phyloP scores from a whole-genome alignment of 2,888 invertebrate genomes.

The Cheilosia pagana region DNA sequence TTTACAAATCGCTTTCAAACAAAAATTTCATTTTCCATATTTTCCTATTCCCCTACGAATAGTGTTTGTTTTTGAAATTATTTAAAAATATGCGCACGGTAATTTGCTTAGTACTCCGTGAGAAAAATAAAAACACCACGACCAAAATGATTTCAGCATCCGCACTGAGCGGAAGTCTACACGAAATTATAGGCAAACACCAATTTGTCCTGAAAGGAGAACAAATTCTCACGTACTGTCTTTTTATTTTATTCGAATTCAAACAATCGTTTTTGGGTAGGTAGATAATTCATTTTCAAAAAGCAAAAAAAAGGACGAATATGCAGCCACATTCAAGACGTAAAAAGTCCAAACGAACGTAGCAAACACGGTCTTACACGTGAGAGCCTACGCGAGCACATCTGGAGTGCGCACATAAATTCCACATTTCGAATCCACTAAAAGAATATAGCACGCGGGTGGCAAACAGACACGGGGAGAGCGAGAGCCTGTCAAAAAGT shows the following conservation, averaged over 20 bases:
- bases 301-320: slow-evolving; percentile 21
- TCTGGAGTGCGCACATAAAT: slow-evolving; percentile 65
- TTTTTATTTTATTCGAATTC: slow-evolving; percentile 49
- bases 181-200: slow-evolving; percentile 24
- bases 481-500: slow-evolving; percentile 42
- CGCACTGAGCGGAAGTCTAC: background rate
- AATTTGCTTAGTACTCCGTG: background rate
- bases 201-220: slow-evolving; percentile 6
- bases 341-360: background rate
- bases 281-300: slow-evolving; percentile 44
- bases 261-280: slow-evolving; percentile 48
- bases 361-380: slow-evolving; percentile 20
- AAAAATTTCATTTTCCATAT: slow-evolving; percentile 19
- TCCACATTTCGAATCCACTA: slow-evolving; percentile 51
- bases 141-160: slow-evolving; percentile 28
- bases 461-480: slow-evolving; percentile 1
- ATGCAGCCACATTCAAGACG: slow-evolving; percentile 20
- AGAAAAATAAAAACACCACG: slow-evolving; percentile 4
- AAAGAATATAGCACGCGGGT: slow-evolving; percentile 37
- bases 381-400: slow-evolving; percentile 64
- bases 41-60: background rate
- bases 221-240: slow-evolving; percentile 58
- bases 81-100: slow-evolving; percentile 37
- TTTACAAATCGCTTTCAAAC: background rate
- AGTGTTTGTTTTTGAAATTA: slow-evolving; percentile 12